These are phyloP conservation scores for Sorex araneus DNA, from an alignment of 2,113 vertebrate species.

Conservation along the genomic window DNA sequence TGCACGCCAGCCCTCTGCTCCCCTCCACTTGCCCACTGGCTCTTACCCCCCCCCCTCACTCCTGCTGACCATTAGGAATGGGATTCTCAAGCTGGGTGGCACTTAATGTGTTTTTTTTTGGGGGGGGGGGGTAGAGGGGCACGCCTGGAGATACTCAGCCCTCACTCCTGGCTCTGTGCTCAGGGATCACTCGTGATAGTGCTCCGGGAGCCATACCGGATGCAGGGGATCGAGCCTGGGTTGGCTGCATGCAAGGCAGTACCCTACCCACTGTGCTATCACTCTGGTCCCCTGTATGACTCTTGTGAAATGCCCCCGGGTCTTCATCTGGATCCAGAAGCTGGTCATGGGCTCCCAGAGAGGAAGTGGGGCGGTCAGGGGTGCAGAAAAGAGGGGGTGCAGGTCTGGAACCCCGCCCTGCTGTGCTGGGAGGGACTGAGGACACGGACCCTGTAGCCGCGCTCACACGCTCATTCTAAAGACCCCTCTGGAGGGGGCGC, in stretches of 20 bases:
- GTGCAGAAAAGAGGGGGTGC: too few species aligned
- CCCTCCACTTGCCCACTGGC: not conserved
- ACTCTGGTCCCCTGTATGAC: too few species aligned
- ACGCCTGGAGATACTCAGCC: too few species aligned
- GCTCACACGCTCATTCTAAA: not conserved
- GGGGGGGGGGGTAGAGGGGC: too few species aligned
- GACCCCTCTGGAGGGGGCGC: too few species aligned
- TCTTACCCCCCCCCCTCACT: constrained; percentile 3
- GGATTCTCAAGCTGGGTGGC: constrained; percentile 4
- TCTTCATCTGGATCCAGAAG: not conserved
- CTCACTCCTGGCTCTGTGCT: too few species aligned
- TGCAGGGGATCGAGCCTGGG: too few species aligned
- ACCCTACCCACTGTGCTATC: too few species aligned
- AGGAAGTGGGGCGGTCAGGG: not conserved
- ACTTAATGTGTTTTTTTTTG: too few species aligned
- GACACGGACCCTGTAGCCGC: not conserved
- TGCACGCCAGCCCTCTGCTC: not conserved
- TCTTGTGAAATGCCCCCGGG: constrained; percentile 6
- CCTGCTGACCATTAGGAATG: not conserved
- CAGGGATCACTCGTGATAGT: too few species aligned
- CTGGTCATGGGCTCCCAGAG: not conserved
- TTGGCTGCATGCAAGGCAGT: too few species aligned
- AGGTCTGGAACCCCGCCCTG: not conserved
- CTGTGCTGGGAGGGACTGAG: not conserved
- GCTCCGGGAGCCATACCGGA: too few species aligned